Evolutionary conservation across 2,797 vertebrate species (phyloP).

Genomic region (Lagorchestes hirsutus): DNA sequence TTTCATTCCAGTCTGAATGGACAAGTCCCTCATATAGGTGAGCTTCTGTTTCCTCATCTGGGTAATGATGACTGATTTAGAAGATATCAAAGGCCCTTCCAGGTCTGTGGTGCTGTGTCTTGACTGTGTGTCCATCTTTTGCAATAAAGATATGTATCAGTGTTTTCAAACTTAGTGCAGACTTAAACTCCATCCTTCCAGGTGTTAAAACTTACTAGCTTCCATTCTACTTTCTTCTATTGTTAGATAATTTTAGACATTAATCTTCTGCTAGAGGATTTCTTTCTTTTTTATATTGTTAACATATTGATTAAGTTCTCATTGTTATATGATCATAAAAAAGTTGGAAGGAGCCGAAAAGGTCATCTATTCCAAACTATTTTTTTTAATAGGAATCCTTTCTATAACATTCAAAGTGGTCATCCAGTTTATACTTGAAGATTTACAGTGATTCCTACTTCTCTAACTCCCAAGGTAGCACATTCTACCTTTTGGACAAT

Average conservation of each 20-base stretch:
- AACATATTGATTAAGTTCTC: slow-evolving; percentile 40
- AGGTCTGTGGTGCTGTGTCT: not conserved
- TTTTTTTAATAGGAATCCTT: not conserved
- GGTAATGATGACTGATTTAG: not conserved
- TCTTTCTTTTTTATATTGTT: slow-evolving; percentile 7
- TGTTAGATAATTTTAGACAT: slow-evolving; percentile 42
- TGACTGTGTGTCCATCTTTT: slow-evolving; percentile 7
- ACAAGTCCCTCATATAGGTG: slow-evolving; percentile 6
- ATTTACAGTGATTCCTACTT: not conserved
- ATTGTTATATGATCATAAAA: slow-evolving; percentile 8
- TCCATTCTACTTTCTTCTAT: slow-evolving; percentile 33
- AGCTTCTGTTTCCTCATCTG: not conserved
- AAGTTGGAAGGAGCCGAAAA: not conserved
- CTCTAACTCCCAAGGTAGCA: not conserved
- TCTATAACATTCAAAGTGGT: not conserved
- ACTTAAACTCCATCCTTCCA: slow-evolving; percentile 19
- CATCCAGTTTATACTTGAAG: not conserved
- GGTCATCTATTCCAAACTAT: not conserved
- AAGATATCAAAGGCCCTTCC: not conserved
- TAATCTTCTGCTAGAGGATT: not conserved
- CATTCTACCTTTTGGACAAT: not conserved
- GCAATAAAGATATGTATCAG: not conserved
- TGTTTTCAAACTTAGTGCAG: not conserved
- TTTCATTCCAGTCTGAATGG: not conserved
- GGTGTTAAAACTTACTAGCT: slow-evolving; percentile 33